A percentile compares a stretch with the other conserved stretches of the same genome.
Evolutionary conservation across 2,797 vertebrate species (phyloP).

Genomic region (Brachyrhaphis roseni): DNA sequence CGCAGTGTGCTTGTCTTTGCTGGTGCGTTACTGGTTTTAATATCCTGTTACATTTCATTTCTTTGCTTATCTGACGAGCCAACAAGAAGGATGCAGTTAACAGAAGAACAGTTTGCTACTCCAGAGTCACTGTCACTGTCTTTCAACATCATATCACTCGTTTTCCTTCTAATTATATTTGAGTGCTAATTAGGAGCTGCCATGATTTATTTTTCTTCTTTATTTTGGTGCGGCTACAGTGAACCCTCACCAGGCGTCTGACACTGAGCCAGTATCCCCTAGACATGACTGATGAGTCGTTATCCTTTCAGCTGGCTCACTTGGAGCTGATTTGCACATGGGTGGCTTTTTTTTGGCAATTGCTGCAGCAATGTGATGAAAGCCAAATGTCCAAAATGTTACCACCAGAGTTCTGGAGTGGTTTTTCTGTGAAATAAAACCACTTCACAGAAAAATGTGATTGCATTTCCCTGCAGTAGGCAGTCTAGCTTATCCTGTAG

Average conservation of each 20-base stretch:
- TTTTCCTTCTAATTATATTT: no score
- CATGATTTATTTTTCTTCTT: neutral
- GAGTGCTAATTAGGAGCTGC: neutral
- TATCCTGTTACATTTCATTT: slow-evolving; percentile 11
- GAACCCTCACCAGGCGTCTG: neutral
- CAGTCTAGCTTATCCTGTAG: neutral
- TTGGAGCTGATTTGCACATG: slow-evolving; percentile 25
- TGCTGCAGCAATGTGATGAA: neutral
- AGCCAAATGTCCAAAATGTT: neutral
- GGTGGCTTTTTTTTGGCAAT: slow-evolving; percentile 16
- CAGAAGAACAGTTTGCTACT: neutral
- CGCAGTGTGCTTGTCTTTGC: neutral
- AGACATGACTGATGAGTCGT: slow-evolving; percentile 41
- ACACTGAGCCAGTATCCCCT: slow-evolving; percentile 22
- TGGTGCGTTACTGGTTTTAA: neutral
- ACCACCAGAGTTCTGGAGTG: neutral
- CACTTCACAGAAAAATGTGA: neutral
- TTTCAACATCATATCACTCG: neutral
- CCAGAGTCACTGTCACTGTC: neutral
- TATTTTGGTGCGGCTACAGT: neutral
- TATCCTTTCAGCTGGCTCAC: slow-evolving; percentile 33
- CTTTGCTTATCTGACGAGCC: slow-evolving; percentile 1
- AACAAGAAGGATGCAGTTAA: neutral
- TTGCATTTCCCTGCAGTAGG: neutral
- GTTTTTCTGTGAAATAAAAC: neutral